phyloP scores from a whole-genome alignment of 2,113 vertebrate species.

The Leptodactylus fuscus region DNA sequence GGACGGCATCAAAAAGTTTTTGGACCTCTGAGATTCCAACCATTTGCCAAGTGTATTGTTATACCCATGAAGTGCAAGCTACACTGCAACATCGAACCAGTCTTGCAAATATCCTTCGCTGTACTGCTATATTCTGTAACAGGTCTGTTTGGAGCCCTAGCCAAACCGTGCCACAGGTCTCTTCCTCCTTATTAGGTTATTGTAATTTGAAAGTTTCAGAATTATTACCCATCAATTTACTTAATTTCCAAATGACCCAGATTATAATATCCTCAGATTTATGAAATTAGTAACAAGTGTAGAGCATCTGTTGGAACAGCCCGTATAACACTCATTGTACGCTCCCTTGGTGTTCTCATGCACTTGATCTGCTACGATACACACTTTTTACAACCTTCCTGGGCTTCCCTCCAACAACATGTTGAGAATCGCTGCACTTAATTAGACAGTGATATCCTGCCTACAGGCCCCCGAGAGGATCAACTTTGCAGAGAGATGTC shows the following conservation, averaged over 20 bases:
- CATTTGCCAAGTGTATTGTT: no score
- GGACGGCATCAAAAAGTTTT: no score
- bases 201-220: not conserved
- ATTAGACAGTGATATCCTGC: slow-evolving; percentile 21
- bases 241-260: not conserved
- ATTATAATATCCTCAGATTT: not conserved
- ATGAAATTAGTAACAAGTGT: not conserved
- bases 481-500: slow-evolving; percentile 7
- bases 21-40: no score
- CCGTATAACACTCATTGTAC: not conserved
- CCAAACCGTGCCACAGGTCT: no score
- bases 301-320: not conserved
- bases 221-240: not conserved
- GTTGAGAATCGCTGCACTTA: slow-evolving; percentile 15
- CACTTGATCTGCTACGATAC: slow-evolving; percentile 13
- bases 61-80: no score
- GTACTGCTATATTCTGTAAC: no score
- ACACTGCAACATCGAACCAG: no score
- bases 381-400: slow-evolving; percentile 44
- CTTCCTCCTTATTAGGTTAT: no score
- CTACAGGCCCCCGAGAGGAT: not conserved
- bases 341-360: slow-evolving; percentile 18
- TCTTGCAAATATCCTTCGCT: no score
- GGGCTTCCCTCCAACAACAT: slow-evolving; percentile 43
- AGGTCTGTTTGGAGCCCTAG: no score